Conservation (phyloP, 2,797 vertebrate species). For the Pyrocephalus nanus region DNA sequence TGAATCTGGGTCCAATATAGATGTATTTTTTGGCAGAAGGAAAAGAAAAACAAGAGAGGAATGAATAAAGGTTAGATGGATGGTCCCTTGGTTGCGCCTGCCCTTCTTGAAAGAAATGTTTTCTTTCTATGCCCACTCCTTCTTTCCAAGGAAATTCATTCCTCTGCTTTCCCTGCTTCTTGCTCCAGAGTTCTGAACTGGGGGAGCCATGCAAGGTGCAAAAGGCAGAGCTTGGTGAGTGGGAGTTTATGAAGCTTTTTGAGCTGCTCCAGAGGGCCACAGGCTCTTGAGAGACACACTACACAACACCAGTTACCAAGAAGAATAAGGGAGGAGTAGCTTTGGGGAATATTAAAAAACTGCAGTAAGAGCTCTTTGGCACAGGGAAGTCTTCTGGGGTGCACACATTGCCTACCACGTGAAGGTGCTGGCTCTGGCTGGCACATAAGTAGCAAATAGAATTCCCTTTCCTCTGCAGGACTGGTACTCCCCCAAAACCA, state of each 20-base stretch:
- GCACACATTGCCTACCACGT: background rate
- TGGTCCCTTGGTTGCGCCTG: background rate
- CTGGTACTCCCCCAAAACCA: rapidly evolving
- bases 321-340: background rate
- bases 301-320: background rate
- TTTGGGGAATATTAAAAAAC: background rate
- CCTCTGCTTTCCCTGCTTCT: background rate
- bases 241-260: background rate
- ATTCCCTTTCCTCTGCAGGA: background rate
- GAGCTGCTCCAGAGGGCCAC: background rate
- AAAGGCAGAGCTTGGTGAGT: background rate
- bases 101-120: background rate
- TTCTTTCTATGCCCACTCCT: background rate
- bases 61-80: background rate
- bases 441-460: background rate
- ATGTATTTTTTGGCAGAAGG: background rate
- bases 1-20: background rate
- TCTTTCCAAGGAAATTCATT: background rate
- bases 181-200: background rate
- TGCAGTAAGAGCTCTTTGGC: background rate
- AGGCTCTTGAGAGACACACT: background rate
- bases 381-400: background rate
- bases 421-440: background rate
- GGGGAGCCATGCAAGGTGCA: background rate
- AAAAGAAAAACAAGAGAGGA: background rate